phyloP scores from a whole-genome alignment of 1,140 invertebrate species.

The Caerostris extrusa region DNA sequence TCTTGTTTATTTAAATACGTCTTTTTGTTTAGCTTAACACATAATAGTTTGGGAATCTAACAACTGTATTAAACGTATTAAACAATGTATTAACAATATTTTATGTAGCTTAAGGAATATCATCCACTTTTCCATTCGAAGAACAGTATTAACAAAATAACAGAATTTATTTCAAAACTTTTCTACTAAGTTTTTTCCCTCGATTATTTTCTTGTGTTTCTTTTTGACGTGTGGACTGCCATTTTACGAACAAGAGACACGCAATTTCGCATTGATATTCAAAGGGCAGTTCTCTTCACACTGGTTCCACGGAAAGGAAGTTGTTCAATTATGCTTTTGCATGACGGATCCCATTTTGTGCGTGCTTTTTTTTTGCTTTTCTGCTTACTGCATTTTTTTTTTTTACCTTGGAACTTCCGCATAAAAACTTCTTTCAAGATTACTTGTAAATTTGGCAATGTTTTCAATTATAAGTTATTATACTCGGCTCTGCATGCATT shows the following conservation, averaged over 20 bases:
- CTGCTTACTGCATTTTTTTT: neutral
- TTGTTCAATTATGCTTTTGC: conserved; percentile 39
- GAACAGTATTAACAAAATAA: neutral
- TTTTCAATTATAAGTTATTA: conserved; percentile 27
- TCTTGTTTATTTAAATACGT: no score
- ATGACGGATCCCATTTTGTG: conserved; percentile 20
- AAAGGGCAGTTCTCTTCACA: conserved; percentile 11
- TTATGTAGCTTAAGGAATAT: neutral
- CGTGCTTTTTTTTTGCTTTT: neutral
- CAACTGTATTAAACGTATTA: no score
- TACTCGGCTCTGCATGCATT: neutral
- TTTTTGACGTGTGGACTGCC: neutral
- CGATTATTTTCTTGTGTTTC: neutral
- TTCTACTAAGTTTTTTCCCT: neutral
- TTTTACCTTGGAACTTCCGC: neutral
- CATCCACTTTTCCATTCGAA: neutral
- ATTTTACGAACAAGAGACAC: neutral
- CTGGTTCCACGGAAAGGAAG: conserved; percentile 17
- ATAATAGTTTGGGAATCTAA: no score
- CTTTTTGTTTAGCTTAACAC: no score
- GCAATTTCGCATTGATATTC: conserved; percentile 20
- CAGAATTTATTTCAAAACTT: conserved; percentile 14
- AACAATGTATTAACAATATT: no score
- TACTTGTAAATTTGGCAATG: neutral
- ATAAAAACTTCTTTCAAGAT: neutral